These are phyloP conservation scores for Ctenoplectra terminalis DNA, from an alignment of 1,140 invertebrate genomes.

Conservation along the genomic window DNA sequence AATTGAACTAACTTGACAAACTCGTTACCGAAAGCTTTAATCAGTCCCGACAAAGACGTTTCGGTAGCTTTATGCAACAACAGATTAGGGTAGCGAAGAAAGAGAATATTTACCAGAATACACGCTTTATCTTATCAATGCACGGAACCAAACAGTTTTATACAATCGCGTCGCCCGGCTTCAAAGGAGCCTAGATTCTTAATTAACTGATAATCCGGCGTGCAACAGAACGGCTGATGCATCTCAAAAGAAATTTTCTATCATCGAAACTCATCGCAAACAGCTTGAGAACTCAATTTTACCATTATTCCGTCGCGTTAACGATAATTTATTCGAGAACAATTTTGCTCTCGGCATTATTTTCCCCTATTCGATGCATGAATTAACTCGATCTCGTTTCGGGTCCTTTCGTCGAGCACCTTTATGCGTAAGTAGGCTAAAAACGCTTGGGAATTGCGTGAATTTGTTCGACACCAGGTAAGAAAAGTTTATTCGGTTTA, in stretches of 20 bases:
- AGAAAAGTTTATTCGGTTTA: not conserved
- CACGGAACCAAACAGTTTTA: not conserved
- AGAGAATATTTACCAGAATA: not conserved
- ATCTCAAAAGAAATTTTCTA: not conserved
- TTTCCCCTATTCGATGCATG: too few species aligned
- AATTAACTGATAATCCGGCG: constrained; percentile 15
- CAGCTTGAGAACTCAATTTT: too few species aligned
- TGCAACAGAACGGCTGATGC: not conserved
- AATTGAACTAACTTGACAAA: not conserved
- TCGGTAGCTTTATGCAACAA: not conserved
- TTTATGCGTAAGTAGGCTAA: too few species aligned
- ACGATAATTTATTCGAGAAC: too few species aligned
- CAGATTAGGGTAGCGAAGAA: not conserved
- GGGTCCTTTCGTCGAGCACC: too few species aligned
- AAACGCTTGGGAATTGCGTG: too few species aligned
- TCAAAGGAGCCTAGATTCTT: not conserved
- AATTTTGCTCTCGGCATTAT: too few species aligned
- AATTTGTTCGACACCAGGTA: not conserved
- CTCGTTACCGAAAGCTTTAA: not conserved
- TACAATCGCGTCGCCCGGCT: not conserved
- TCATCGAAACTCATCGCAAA: too few species aligned
- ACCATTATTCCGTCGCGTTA: too few species aligned
- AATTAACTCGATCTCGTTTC: too few species aligned
- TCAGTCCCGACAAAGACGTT: too few species aligned
- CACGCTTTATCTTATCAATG: not conserved